phyloP scores from a whole-genome alignment of 2,888 invertebrate species.

The Tyria jacobaeae region DNA sequence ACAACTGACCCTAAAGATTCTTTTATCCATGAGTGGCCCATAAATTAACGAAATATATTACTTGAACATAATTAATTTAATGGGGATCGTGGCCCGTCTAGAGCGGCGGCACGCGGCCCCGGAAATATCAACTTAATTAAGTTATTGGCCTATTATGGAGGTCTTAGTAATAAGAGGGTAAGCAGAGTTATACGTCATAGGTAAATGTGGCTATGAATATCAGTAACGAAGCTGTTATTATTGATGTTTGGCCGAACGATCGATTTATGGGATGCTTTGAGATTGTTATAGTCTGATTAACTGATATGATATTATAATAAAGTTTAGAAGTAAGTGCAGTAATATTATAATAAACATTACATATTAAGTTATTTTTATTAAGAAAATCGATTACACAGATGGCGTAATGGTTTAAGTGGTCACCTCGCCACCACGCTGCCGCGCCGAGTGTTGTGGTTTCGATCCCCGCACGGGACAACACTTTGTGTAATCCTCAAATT shows the following conservation, averaged over 20 bases:
- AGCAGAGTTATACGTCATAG: slow-evolving; percentile 18
- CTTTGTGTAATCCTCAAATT: no score
- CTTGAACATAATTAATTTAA: slow-evolving; percentile 57
- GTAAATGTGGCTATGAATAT: slow-evolving; percentile 24
- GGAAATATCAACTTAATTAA: slow-evolving; percentile 72
- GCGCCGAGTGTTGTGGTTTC: no score
- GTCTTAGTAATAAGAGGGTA: slow-evolving; percentile 46
- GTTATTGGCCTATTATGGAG: slow-evolving; percentile 65
- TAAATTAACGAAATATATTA: slow-evolving; percentile 59
- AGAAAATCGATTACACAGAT: no score
- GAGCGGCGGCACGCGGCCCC: slow-evolving; percentile 33
- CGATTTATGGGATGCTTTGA: not conserved
- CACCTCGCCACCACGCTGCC: no score
- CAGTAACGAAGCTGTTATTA: not conserved
- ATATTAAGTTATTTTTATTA: no score
- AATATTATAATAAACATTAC: no score
- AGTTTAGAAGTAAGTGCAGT: not conserved
- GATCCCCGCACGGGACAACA: no score
- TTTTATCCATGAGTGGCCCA: slow-evolving; percentile 20
- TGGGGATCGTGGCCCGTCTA: slow-evolving; percentile 44
- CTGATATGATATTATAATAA: no score
- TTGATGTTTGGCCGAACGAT: not conserved
- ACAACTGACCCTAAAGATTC: slow-evolving; percentile 27
- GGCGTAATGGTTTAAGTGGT: no score
- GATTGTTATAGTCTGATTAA: not conserved